Evolutionary conservation across 2,797 vertebrate species (phyloP).

Genomic region (Halcyon smyrnensis): DNA sequence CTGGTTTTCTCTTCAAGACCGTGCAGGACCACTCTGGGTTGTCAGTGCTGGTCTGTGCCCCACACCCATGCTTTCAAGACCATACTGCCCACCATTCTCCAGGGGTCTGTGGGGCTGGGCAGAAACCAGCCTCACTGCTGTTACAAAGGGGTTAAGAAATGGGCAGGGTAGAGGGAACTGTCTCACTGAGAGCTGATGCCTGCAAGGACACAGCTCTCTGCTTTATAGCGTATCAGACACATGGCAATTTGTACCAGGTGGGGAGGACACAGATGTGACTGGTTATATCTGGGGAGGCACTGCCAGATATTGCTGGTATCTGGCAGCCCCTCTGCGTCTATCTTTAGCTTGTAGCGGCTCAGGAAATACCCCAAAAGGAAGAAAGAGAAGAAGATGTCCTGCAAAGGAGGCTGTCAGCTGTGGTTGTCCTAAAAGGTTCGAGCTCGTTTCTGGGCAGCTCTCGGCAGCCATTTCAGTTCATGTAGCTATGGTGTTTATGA

Average conservation of each 20-base stretch:
- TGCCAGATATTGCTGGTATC: not conserved
- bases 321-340: not conserved
- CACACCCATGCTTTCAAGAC: not conserved
- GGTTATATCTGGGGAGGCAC: not conserved
- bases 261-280: not conserved
- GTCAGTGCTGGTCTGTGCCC: fast-evolving
- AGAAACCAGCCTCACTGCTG: not conserved
- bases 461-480: not conserved
- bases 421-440: fast-evolving
- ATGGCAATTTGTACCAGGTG: not conserved
- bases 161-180: fast-evolving
- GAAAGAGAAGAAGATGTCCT: not conserved
- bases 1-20: not conserved
- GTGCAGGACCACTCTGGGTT: not conserved
- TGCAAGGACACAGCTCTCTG: not conserved
- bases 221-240: not conserved
- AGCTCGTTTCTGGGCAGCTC: not conserved
- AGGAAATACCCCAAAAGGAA: not conserved
- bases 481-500: not conserved
- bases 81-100: not conserved
- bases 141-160: not conserved
- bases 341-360: not conserved
- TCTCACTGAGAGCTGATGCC: not conserved
- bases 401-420: not conserved
- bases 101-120: not conserved